phyloP scores from a whole-genome alignment of 2,797 vertebrate genomes.

The Phoeniculus purpureus region DNA sequence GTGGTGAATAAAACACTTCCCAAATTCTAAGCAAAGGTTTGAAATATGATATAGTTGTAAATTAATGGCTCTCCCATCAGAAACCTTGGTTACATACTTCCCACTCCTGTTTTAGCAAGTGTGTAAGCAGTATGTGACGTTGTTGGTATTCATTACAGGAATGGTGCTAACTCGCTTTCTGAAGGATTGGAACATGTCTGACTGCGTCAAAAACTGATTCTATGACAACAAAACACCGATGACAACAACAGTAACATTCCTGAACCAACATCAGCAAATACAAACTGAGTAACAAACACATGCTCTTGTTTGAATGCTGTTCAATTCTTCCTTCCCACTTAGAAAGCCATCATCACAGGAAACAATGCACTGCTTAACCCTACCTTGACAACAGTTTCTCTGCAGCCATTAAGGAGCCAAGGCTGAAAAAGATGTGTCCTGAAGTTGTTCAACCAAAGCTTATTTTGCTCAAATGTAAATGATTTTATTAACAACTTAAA shows the following conservation, averaged over 20 bases:
- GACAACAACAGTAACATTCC: conserved; percentile 27
- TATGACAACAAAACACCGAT: conserved; percentile 30
- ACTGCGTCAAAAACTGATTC: background rate
- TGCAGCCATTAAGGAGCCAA: background rate
- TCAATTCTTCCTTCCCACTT: background rate
- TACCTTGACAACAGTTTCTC: background rate
- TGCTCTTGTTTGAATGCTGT: background rate
- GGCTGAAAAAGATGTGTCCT: background rate
- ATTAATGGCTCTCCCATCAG: background rate
- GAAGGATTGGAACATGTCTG: conserved; percentile 25
- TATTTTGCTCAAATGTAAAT: background rate
- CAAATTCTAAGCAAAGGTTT: background rate
- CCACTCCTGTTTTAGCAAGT: background rate
- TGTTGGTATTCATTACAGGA: background rate
- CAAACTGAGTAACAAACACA: background rate
- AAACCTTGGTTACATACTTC: background rate
- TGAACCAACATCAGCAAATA: background rate
- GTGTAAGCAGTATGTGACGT: background rate
- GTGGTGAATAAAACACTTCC: background rate
- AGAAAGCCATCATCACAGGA: background rate
- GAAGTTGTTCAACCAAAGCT: background rate
- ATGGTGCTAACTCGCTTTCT: background rate
- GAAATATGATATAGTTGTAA: background rate
- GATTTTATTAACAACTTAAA: background rate
- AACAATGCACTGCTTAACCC: background rate